A percentile compares a stretch with the other conserved stretches of the same genome.
Evolutionary conservation across 2,888 invertebrate genomes (phyloP).

Genomic region (Andrena minutula): DNA sequence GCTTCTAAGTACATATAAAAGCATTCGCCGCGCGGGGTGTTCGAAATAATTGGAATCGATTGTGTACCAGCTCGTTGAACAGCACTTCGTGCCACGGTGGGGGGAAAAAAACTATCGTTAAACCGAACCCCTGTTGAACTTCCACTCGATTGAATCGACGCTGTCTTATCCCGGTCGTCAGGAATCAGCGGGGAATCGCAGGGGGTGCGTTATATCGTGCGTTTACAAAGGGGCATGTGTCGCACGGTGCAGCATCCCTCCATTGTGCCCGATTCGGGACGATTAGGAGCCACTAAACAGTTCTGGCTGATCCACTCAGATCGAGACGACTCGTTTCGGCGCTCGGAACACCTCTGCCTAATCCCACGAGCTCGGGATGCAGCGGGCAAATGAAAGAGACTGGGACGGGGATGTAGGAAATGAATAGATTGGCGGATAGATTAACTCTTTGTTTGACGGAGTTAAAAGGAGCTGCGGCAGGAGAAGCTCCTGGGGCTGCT

Average conservation of each 20-base stretch:
- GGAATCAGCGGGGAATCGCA: conserved; percentile 53
- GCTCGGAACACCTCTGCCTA: conserved; percentile 72
- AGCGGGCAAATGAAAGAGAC: conserved; percentile 71
- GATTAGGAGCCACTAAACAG: conserved; percentile 76
- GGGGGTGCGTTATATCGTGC: conserved; percentile 63
- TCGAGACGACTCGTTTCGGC: conserved; percentile 65
- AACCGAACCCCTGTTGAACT: conserved; percentile 50
- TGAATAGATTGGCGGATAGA: conserved; percentile 55
- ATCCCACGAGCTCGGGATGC: conserved; percentile 75
- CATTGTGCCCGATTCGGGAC: conserved; percentile 73
- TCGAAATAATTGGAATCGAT: conserved; percentile 53
- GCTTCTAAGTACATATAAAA: neutral
- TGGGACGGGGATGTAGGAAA: conserved; percentile 33
- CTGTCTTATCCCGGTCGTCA: conserved; percentile 70
- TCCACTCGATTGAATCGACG: conserved; percentile 71
- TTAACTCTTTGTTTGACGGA: conserved; percentile 54
- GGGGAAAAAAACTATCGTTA: conserved; percentile 58
- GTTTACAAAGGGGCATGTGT: conserved; percentile 71
- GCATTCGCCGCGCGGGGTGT: neutral
- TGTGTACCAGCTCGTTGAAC: conserved; percentile 36
- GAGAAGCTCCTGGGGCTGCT: conserved; percentile 5
- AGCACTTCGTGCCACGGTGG: conserved; percentile 31
- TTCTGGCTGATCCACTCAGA: conserved; percentile 72
- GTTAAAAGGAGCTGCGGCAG: conserved; percentile 26
- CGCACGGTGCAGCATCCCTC: conserved; percentile 64